A percentile compares a stretch with the other conserved stretches of the same genome.
Conservation (phyloP, 1,140 invertebrate species). For the Drosophila varians region DNA sequence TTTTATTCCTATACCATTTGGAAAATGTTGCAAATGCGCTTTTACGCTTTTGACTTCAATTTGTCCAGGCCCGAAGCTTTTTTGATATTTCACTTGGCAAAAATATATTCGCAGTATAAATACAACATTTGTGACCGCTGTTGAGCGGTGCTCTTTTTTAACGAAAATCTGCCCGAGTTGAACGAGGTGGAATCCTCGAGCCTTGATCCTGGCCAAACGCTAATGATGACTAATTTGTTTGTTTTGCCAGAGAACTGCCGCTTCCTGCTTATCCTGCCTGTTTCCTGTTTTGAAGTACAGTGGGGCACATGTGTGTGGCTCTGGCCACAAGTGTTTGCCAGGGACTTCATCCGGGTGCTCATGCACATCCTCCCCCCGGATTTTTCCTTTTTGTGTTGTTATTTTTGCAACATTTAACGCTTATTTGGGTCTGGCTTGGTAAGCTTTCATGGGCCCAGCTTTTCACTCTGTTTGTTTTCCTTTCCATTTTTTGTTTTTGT, state of each 20-base stretch:
- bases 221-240: conserved; percentile 82
- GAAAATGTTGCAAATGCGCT: conserved; percentile 80
- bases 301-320: conserved; percentile 65
- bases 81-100: conserved; percentile 63
- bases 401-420: conserved; percentile 82
- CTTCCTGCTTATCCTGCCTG: not conserved
- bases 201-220: conserved; percentile 60
- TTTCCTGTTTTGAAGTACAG: conserved; percentile 19
- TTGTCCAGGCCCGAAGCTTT: conserved; percentile 35
- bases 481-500: conserved; percentile 49
- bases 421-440: conserved; percentile 71
- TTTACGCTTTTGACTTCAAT: conserved; percentile 80
- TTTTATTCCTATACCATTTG: conserved; percentile 3
- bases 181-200: conserved; percentile 12
- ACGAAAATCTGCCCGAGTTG: conserved; percentile 72
- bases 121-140: conserved; percentile 21
- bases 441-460: conserved; percentile 58
- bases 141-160: conserved; percentile 68
- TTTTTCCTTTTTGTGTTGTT: conserved; percentile 41
- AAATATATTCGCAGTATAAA: conserved; percentile 4
- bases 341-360: conserved; percentile 29
- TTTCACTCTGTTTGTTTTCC: conserved; percentile 61
- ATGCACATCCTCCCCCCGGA: not conserved
- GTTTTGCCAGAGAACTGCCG: conserved; percentile 53
- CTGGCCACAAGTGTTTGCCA: conserved; percentile 72